These are phyloP conservation scores for Bombycilla garrulus DNA, from an alignment of 2,113 vertebrate genomes.

Conservation along the genomic window DNA sequence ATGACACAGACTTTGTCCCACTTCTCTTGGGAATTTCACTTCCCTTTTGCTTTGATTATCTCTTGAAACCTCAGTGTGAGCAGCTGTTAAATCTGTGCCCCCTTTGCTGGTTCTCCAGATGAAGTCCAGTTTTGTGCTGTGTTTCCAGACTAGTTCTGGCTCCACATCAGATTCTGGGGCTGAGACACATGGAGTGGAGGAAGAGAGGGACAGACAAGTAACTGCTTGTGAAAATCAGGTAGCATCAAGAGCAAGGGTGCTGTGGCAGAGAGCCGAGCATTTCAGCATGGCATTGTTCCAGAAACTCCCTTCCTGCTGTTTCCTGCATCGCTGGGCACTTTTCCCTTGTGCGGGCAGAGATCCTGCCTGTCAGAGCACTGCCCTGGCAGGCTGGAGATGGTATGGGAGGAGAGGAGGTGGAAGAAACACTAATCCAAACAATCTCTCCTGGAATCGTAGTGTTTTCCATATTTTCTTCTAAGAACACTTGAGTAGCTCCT, in stretches of 20 bases:
- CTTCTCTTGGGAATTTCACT: neutral
- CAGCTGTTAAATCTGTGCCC: neutral
- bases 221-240: neutral
- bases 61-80: neutral
- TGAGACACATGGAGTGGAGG: neutral
- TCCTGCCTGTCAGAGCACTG: neutral
- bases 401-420: neutral
- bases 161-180: accelerated
- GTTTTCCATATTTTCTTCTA: accelerated
- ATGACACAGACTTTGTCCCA: accelerated
- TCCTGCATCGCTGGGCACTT: neutral
- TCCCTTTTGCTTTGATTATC: neutral
- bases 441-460: accelerated
- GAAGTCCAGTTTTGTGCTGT: neutral
- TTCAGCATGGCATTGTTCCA: neutral
- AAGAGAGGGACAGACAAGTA: neutral
- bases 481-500: neutral
- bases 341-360: neutral
- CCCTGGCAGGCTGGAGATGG: neutral
- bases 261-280: neutral
- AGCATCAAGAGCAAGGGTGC: neutral
- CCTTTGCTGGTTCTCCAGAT: neutral
- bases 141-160: neutral
- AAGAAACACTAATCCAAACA: neutral
- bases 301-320: neutral